phyloP scores from a whole-genome alignment of 2,888 invertebrate genomes.

The Ophonus ardosiacus region DNA sequence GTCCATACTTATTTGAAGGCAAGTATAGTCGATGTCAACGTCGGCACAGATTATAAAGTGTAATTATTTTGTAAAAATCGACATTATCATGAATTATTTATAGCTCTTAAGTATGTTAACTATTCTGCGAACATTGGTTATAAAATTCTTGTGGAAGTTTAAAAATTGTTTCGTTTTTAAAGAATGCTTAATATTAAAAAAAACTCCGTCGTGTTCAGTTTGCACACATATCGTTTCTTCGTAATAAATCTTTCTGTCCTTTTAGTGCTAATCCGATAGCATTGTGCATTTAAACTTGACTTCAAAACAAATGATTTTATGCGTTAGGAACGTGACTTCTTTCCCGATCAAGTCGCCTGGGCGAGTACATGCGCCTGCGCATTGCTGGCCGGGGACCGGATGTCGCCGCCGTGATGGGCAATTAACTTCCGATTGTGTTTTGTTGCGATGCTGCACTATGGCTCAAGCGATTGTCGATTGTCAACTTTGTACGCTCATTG shows the following conservation, averaged over 20 bases:
- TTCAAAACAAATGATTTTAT: conserved; percentile 41
- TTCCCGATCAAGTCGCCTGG: conserved; percentile 25
- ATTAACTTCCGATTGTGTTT: conserved; percentile 63
- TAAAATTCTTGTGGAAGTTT: neutral
- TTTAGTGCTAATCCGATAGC: conserved; percentile 6
- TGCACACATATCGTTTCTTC: neutral
- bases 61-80: too few relatives aligned
- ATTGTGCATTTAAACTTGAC: conserved; percentile 3
- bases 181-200: neutral
- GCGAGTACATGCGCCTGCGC: conserved; percentile 6
- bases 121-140: neutral
- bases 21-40: too few relatives aligned
- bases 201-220: neutral
- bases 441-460: conserved; percentile 36
- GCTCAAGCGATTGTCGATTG: conserved; percentile 33
- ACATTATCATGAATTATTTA: too few relatives aligned
- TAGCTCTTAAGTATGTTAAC: neutral
- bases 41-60: too few relatives aligned
- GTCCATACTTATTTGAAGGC: too few relatives aligned
- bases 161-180: neutral
- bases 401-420: conserved; percentile 61
- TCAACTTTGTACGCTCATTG: conserved; percentile 27
- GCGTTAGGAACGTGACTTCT: conserved; percentile 48
- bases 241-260: neutral
- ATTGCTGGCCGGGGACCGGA: conserved; percentile 54